Conservation (phyloP, 2,888 invertebrate genomes). For the Scotopteryx bipunctaria region DNA sequence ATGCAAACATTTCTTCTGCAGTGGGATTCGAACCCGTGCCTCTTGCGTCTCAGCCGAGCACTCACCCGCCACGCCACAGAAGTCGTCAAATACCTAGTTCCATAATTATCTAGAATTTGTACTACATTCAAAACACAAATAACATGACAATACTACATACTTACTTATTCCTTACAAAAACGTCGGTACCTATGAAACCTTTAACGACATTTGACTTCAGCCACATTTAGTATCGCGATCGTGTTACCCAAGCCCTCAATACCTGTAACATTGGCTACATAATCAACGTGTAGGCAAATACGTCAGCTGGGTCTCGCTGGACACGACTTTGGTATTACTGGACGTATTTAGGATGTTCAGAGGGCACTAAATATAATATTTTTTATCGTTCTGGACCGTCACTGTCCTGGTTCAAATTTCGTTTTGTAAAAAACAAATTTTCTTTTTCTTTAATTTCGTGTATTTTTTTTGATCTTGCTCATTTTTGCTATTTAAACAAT, state of each 20-base stretch:
- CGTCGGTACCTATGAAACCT: constrained; percentile 20
- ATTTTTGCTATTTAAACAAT: too few relatives aligned
- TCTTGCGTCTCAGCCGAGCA: too few relatives aligned
- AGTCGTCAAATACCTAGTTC: too few relatives aligned
- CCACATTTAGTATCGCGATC: constrained; percentile 51
- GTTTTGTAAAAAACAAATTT: too few relatives aligned
- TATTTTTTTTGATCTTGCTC: too few relatives aligned
- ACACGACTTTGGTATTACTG: constrained; percentile 31
- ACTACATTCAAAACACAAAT: background rate
- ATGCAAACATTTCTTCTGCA: too few relatives aligned
- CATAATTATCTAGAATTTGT: too few relatives aligned
- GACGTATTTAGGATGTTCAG: background rate
- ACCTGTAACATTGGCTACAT: constrained; percentile 41
- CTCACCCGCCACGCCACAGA: too few relatives aligned
- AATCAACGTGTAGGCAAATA: constrained; percentile 62
- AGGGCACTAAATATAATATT: background rate
- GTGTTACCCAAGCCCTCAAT: constrained; percentile 51
- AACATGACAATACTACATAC: constrained; percentile 14
- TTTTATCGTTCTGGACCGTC: too few relatives aligned
- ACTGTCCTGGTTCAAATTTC: too few relatives aligned
- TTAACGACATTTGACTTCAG: constrained; percentile 42
- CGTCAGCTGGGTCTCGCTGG: constrained; percentile 46
- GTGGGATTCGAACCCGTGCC: too few relatives aligned
- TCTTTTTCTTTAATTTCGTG: too few relatives aligned
- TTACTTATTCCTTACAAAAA: constrained; percentile 21